Evolutionary conservation across 2,888 invertebrate species (phyloP).

Genomic region (Lithophane semibrunnea): DNA sequence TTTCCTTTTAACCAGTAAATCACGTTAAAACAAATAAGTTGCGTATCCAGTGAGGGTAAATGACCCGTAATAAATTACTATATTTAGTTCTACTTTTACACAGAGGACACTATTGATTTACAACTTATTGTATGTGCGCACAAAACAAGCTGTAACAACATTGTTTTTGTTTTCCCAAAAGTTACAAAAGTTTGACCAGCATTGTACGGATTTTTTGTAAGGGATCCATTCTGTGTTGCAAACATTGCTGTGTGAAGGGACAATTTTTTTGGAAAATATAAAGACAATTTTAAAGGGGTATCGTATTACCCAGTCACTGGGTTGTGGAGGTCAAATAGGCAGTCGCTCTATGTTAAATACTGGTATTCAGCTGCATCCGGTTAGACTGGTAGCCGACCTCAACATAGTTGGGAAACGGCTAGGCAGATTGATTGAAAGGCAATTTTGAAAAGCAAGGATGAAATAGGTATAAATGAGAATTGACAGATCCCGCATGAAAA

Average conservation of each 20-base stretch:
- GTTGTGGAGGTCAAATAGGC: no score
- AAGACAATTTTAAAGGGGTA: neutral
- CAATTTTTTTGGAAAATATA: neutral
- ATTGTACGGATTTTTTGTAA: slow-evolving; percentile 29
- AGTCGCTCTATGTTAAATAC: no score
- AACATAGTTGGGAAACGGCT: no score
- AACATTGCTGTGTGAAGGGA: neutral
- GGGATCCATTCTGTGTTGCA: neutral
- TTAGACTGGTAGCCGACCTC: no score
- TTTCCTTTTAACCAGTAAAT: slow-evolving; percentile 52
- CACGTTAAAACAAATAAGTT: slow-evolving; percentile 51
- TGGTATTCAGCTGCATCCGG: no score
- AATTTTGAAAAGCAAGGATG: neutral
- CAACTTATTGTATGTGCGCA: slow-evolving; percentile 55
- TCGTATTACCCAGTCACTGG: no score
- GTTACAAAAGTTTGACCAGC: slow-evolving; percentile 46
- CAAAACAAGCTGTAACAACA: slow-evolving; percentile 43
- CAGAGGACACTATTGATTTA: slow-evolving; percentile 67
- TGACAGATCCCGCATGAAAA: slow-evolving; percentile 81
- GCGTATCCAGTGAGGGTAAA: slow-evolving; percentile 26
- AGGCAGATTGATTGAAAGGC: no score
- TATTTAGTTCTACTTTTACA: slow-evolving; percentile 58
- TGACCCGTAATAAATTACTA: slow-evolving; percentile 57
- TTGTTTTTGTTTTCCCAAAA: slow-evolving; percentile 51
- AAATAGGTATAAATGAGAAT: slow-evolving; percentile 10